phyloP scores from a whole-genome alignment of 53 echinoderm and acorn worm genomes.

The Astropecten irregularis region DNA sequence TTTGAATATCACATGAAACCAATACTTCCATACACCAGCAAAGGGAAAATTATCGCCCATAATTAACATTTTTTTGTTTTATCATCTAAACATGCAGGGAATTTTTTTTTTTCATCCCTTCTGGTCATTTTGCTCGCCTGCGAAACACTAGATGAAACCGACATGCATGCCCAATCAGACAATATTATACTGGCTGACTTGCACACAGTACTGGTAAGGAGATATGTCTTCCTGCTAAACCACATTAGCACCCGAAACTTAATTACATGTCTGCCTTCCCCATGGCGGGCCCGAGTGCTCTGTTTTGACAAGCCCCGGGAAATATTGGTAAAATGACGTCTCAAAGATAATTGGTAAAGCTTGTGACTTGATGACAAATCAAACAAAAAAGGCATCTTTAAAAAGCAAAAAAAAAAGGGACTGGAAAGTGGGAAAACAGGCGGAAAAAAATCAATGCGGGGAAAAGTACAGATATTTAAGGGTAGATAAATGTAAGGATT shows the following conservation, averaged over 20 bases:
- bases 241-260: constrained; percentile 41
- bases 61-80: too few relatives aligned
- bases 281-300: background rate
- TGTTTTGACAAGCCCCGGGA: constrained; percentile 44
- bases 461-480: background rate
- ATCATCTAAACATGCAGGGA: too few relatives aligned
- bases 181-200: background rate
- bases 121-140: background rate
- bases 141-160: background rate
- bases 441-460: background rate
- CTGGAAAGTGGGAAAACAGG: too few relatives aligned
- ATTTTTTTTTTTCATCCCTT: too few relatives aligned
- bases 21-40: too few relatives aligned
- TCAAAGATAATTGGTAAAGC: constrained; percentile 49
- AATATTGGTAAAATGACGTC: constrained; percentile 58
- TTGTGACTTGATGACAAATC: constrained; percentile 47
- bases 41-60: too few relatives aligned
- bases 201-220: background rate
- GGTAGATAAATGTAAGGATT: too few relatives aligned
- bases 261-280: constrained; percentile 15
- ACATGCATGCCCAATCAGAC: background rate
- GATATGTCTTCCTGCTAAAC: constrained; percentile 31
- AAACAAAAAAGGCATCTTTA: background rate
- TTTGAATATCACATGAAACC: too few relatives aligned
- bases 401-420: too few relatives aligned